Percentiles rank a stretch among this genome's conserved stretches.
Evolutionary conservation across 2,888 invertebrate genomes (phyloP).

Genomic region (Caradrina kadenii): DNA sequence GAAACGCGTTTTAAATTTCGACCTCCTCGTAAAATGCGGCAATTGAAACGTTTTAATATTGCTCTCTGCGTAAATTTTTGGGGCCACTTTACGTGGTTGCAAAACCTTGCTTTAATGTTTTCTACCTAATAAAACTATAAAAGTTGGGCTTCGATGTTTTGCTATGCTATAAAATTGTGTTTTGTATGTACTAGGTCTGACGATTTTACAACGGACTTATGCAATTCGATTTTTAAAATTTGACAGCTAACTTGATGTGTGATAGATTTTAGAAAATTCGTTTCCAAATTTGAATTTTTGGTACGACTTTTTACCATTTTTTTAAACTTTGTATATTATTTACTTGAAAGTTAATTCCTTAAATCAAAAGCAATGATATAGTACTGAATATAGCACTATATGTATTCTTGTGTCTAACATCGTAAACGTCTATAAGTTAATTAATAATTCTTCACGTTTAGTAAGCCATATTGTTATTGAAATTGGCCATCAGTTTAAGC

Average conservation of each 20-base stretch:
- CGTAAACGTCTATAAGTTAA: slow-evolving; percentile 28
- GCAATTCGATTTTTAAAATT: background rate
- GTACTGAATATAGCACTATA: background rate
- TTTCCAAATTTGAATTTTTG: background rate
- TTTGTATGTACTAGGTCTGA: background rate
- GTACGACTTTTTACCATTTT: too few relatives aligned
- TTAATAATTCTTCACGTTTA: slow-evolving; percentile 56
- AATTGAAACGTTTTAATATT: slow-evolving; percentile 76
- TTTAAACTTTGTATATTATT: background rate
- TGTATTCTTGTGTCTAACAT: slow-evolving; percentile 3
- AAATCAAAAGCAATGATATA: background rate
- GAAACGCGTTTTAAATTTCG: slow-evolving; percentile 77
- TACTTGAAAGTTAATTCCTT: background rate
- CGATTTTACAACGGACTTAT: background rate
- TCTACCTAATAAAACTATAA: slow-evolving; percentile 58
- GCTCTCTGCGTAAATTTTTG: slow-evolving; percentile 68
- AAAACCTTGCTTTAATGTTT: slow-evolving; percentile 57
- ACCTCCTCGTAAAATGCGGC: slow-evolving; percentile 75
- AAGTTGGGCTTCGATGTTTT: slow-evolving; percentile 29
- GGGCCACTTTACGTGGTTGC: slow-evolving; percentile 61
- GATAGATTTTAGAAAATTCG: background rate
- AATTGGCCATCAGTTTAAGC: slow-evolving; percentile 51
- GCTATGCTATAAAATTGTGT: slow-evolving; percentile 3
- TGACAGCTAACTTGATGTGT: too few relatives aligned
- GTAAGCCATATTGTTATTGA: slow-evolving; percentile 55